A percentile compares a stretch with the other conserved stretches of the same genome.
These are phyloP conservation scores for Pachyseris speciosa DNA, from an alignment of 64 coral and sea anemone genomes.

Conservation along the genomic window DNA sequence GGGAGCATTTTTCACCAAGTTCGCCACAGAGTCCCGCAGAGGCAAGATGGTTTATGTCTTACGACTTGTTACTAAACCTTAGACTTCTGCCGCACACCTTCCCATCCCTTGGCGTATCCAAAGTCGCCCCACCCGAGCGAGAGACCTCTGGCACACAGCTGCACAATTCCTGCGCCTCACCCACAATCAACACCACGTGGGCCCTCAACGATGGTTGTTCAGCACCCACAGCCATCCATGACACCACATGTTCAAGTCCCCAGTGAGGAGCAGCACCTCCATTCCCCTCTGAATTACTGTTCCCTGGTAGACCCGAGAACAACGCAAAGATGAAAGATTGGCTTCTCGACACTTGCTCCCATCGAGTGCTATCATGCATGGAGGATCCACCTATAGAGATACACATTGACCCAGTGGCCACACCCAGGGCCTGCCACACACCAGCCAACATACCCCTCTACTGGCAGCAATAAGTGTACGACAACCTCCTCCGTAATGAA, in stretches of 20 bases:
- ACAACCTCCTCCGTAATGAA: no score
- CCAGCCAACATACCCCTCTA: no score
- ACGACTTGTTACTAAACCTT: slow-evolving; percentile 48
- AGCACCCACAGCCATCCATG: background rate
- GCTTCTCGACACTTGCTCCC: background rate
- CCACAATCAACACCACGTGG: background rate
- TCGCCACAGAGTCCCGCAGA: background rate
- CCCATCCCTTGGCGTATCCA: no score
- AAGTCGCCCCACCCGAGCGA: no score
- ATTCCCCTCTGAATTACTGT: background rate
- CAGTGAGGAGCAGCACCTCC: no score
- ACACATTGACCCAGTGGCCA: background rate
- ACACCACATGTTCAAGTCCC: background rate
- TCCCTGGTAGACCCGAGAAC: slow-evolving; percentile 9
- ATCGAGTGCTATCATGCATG: background rate
- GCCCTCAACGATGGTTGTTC: background rate
- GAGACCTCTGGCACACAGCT: no score
- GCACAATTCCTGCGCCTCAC: no score
- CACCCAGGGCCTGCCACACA: background rate
- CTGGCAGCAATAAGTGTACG: no score
- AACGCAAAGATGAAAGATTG: slow-evolving; percentile 14
- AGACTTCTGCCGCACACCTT: no score
- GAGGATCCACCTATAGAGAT: background rate
- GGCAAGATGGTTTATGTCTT: slow-evolving; percentile 47
- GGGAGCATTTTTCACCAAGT: slow-evolving; percentile 45